Conservation (phyloP, 2,888 invertebrate genomes). For the Tenthredo mesomela region DNA sequence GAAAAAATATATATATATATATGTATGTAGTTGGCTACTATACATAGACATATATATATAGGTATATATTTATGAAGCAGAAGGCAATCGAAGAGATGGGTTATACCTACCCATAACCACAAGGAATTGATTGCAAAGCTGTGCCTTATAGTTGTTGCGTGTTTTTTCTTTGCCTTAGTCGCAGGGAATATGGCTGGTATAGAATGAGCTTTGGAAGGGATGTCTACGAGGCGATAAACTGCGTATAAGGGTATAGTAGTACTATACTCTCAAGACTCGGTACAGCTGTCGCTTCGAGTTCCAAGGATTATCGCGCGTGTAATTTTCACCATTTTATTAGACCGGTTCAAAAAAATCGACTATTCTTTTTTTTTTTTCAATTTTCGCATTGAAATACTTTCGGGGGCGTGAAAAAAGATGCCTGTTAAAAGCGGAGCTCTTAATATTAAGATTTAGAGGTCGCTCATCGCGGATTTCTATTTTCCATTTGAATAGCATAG, state of each 20-base stretch:
- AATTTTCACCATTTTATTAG: slow-evolving; percentile 35
- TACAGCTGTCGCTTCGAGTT: slow-evolving; percentile 4
- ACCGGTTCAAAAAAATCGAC: too few relatives aligned
- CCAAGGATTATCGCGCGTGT: slow-evolving; percentile 16
- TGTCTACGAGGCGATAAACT: slow-evolving; percentile 24
- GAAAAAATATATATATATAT: background rate
- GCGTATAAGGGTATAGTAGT: slow-evolving; percentile 13
- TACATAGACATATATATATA: background rate
- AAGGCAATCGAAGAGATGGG: slow-evolving; percentile 36
- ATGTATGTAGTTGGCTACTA: too few relatives aligned
- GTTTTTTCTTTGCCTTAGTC: background rate
- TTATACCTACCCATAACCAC: slow-evolving; percentile 32
- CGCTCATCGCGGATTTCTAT: too few relatives aligned
- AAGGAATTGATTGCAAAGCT: slow-evolving; percentile 43
- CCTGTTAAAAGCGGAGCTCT: too few relatives aligned
- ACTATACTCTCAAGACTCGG: background rate
- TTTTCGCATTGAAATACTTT: too few relatives aligned
- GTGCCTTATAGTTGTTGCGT: slow-evolving; percentile 20
- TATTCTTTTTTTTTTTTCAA: too few relatives aligned
- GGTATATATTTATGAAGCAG: background rate
- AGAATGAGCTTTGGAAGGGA: slow-evolving; percentile 1
- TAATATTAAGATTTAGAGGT: too few relatives aligned
- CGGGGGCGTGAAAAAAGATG: too few relatives aligned
- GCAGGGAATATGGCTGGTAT: background rate
- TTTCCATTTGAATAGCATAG: too few relatives aligned